A percentile compares a stretch with the other conserved stretches of the same genome.
phyloP scores from a whole-genome alignment of 35 echinoderm and acorn worm genomes.

The Hemicentrotus pulcherrimus region DNA sequence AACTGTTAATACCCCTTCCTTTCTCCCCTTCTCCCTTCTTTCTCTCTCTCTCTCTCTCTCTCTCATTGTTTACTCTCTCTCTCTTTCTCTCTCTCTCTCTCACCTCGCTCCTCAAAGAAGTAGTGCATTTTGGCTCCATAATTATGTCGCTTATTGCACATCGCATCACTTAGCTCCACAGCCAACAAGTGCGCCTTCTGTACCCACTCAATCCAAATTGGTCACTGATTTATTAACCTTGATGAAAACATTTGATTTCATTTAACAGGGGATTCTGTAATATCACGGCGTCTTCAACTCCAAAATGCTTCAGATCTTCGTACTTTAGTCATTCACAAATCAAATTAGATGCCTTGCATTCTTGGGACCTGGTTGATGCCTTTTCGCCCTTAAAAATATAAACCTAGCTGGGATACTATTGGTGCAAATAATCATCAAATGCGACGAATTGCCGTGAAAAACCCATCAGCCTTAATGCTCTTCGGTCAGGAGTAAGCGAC shows the following conservation, averaged over 20 bases:
- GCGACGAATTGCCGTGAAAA: constrained; percentile 1
- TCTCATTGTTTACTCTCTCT: neutral
- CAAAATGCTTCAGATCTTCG: neutral
- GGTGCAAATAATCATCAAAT: neutral
- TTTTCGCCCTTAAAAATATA: neutral
- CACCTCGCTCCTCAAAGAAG: neutral
- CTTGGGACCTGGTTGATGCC: neutral
- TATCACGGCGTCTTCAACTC: neutral
- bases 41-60: neutral
- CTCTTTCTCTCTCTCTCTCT: neutral
- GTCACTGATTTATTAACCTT: neutral
- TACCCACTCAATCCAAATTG: neutral
- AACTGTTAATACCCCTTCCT: no score
- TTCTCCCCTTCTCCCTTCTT: neutral
- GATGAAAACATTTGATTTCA: neutral
- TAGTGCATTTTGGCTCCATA: neutral
- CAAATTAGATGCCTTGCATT: constrained; percentile 2
- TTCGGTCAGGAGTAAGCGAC: neutral
- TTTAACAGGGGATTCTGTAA: neutral
- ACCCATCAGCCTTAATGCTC: neutral
- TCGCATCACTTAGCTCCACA: neutral
- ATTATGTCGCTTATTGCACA: neutral
- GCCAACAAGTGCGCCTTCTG: neutral
- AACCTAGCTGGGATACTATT: neutral
- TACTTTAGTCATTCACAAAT: constrained; percentile 13